These are phyloP conservation scores for Hypomecis atomaria DNA, from an alignment of 2,888 invertebrate species.

Conservation along the genomic window DNA sequence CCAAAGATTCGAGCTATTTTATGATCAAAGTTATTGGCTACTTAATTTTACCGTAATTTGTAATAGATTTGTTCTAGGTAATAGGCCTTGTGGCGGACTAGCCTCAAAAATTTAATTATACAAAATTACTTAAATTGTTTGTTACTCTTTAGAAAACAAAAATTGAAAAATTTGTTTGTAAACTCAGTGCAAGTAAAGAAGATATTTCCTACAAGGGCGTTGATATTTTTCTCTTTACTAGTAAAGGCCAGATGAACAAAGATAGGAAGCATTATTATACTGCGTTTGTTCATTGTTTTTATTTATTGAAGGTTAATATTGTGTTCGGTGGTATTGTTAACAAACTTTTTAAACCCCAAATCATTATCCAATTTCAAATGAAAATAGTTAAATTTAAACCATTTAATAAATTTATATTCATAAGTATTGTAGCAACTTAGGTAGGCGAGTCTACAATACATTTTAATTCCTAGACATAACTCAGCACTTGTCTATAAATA, in stretches of 20 bases:
- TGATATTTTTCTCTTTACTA: background rate
- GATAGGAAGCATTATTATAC: slow-evolving; percentile 18
- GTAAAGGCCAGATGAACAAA: slow-evolving; percentile 22
- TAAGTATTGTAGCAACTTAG: slow-evolving; percentile 18
- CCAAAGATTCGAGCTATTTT: slow-evolving; percentile 2
- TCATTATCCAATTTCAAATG: background rate
- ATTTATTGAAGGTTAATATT: slow-evolving; percentile 14
- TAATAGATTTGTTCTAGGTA: too few relatives aligned
- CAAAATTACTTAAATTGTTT: too few relatives aligned
- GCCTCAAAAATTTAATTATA: too few relatives aligned
- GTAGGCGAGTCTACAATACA: slow-evolving; percentile 38
- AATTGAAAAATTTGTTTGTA: too few relatives aligned
- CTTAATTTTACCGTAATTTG: too few relatives aligned
- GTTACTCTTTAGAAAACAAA: too few relatives aligned
- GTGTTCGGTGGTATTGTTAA: background rate
- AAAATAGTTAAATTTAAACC: background rate
- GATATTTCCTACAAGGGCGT: background rate
- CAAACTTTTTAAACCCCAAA: too few relatives aligned
- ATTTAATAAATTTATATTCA: slow-evolving; percentile 15
- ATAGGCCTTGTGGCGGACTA: too few relatives aligned
- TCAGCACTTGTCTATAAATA: slow-evolving; percentile 36
- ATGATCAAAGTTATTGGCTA: background rate
- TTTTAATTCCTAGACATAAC: slow-evolving; percentile 38
- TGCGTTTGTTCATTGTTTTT: background rate
- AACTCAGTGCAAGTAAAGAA: background rate